Conservation (phyloP, 2,888 invertebrate genomes). For the Stramonita haemastoma region DNA sequence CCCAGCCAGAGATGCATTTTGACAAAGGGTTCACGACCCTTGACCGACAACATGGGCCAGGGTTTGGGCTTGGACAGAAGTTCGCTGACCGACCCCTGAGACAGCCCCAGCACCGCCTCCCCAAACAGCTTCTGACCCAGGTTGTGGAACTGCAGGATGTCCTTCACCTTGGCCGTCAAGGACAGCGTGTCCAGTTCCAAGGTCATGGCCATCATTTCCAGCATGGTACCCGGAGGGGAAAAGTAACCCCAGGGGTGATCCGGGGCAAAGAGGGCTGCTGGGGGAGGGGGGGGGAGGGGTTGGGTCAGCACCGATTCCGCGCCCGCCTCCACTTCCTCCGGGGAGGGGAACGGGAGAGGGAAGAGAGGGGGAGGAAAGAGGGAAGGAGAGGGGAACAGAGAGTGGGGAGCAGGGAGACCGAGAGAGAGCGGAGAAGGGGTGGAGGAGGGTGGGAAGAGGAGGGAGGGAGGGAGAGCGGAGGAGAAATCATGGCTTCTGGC, state of each 20-base stretch:
- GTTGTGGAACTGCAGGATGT: constrained; percentile 95
- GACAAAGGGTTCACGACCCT: constrained; percentile 88
- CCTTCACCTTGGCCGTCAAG: constrained; percentile 97
- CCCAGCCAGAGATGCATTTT: constrained; percentile 92
- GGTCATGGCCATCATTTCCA: constrained; percentile 97
- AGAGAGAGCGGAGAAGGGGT: constrained; percentile 8
- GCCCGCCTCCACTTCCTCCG: background rate
- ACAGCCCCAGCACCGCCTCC: constrained; percentile 97
- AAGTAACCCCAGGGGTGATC: constrained; percentile 80
- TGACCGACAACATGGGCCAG: constrained; percentile 99
- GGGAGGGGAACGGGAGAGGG: constrained; percentile 22
- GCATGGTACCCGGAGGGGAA: constrained; percentile 90
- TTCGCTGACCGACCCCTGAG: constrained; percentile 96
- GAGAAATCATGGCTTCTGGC: constrained; percentile 44
- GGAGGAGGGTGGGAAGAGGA: constrained; percentile 42
- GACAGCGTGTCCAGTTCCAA: constrained; percentile 97
- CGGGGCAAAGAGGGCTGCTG: background rate
- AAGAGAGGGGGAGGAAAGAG: constrained; percentile 45
- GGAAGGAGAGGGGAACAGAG: constrained; percentile 38
- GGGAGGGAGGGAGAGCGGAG: constrained; percentile 40
- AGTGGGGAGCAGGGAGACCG: background rate
- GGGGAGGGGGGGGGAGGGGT: background rate
- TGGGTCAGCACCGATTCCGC: background rate
- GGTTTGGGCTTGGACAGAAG: constrained; percentile 98
- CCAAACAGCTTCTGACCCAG: constrained; percentile 99